Evolutionary conservation across 1,140 invertebrate genomes (phyloP).

Genomic region (Scaptodrosophila lebanonensis): DNA sequence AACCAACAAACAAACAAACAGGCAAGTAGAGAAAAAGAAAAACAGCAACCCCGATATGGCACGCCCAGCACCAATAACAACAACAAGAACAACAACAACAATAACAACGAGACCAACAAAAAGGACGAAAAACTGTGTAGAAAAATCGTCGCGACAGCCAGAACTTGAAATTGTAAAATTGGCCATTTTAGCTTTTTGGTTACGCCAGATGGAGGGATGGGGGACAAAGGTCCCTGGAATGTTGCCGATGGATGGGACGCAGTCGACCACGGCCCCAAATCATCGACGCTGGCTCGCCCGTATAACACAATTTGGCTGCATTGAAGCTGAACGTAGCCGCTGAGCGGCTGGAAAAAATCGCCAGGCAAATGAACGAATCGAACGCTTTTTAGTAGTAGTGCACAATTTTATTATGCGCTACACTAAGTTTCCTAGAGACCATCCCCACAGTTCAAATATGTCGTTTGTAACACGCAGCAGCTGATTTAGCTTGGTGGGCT

Average conservation of each 20-base stretch:
- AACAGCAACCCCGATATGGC: not conserved
- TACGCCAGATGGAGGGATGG: conserved; percentile 28
- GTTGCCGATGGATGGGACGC: not conserved
- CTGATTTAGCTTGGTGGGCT: too few species aligned
- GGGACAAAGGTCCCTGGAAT: conserved; percentile 9
- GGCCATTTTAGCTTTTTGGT: conserved; percentile 68
- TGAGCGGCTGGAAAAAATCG: conserved; percentile 54
- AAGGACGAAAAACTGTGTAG: conserved; percentile 12
- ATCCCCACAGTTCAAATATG: too few species aligned
- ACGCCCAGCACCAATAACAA: not conserved
- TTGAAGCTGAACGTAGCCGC: conserved; percentile 67
- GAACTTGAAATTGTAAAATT: conserved; percentile 69
- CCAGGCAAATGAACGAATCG: conserved; percentile 25
- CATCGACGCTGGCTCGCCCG: conserved; percentile 9
- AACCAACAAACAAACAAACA: conserved; percentile 34
- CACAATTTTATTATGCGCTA: conserved; percentile 1
- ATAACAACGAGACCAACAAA: conserved; percentile 9
- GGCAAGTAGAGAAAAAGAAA: conserved; percentile 8
- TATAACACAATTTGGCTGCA: conserved; percentile 67
- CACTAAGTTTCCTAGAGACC: too few species aligned
- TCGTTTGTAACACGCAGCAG: too few species aligned
- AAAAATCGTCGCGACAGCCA: conserved; percentile 23
- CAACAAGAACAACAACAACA: conserved; percentile 37
- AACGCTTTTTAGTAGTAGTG: conserved; percentile 14
- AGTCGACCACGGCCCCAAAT: not conserved